These are phyloP conservation scores for Hoplodrina blanda DNA, from an alignment of 2,888 invertebrate species.

Conservation along the genomic window DNA sequence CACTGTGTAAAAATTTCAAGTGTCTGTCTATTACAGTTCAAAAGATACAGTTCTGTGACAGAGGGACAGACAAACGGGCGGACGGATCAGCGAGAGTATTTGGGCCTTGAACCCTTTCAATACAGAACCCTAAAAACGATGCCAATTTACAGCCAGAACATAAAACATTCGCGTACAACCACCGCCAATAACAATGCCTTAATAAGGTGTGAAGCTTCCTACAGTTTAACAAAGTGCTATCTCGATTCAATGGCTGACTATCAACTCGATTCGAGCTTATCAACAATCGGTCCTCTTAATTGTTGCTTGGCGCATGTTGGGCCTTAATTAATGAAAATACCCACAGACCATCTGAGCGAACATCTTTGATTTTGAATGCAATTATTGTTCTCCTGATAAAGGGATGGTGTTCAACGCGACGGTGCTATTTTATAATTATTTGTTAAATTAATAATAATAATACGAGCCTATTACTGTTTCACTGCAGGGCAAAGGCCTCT, in stretches of 20 bases:
- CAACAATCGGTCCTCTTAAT: conserved; percentile 87
- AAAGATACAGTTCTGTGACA: too few species aligned
- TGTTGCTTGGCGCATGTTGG: conserved; percentile 86
- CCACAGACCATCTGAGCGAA: conserved; percentile 80
- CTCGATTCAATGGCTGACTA: conserved; percentile 76
- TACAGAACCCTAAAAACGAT: background rate
- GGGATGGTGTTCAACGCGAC: conserved; percentile 70
- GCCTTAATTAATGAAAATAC: conserved; percentile 89
- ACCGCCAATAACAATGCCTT: conserved; percentile 70
- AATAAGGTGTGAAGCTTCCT: conserved; percentile 85
- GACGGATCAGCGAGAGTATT: too few species aligned
- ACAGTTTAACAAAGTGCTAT: conserved; percentile 79
- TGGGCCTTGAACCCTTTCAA: too few species aligned
- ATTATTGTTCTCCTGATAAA: conserved; percentile 88
- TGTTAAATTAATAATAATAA: too few species aligned
- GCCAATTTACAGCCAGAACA: conserved; percentile 28
- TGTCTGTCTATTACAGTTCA: too few species aligned
- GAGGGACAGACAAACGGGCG: too few species aligned
- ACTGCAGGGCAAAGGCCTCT: too few species aligned
- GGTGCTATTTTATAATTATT: conserved; percentile 51
- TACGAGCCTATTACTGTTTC: too few species aligned
- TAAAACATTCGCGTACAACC: conserved; percentile 43
- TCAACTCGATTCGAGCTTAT: conserved; percentile 84
- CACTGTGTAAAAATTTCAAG: too few species aligned
- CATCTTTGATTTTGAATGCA: conserved; percentile 90